Conservation (phyloP, 2,797 vertebrate species). For the Micropoecilia bifurca region DNA sequence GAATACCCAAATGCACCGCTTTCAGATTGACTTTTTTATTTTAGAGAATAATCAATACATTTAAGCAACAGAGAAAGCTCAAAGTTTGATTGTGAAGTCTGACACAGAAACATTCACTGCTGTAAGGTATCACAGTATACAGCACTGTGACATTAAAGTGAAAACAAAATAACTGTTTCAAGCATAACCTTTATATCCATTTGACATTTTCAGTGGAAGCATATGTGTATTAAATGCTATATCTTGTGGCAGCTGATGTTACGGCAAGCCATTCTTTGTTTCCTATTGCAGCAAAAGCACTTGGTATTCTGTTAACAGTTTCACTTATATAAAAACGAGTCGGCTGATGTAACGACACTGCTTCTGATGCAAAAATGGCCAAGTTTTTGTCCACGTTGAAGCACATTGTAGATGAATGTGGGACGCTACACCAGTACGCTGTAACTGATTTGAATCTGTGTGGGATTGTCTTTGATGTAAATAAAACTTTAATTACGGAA, state of each 20-base stretch:
- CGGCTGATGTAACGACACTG: neutral
- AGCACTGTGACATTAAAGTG: slow-evolving; percentile 20
- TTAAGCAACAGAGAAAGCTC: slow-evolving; percentile 21
- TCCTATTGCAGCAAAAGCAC: slow-evolving; percentile 2
- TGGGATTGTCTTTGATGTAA: slow-evolving; percentile 29
- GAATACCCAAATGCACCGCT: neutral
- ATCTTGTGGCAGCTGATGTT: slow-evolving; percentile 26
- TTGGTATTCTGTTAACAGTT: slow-evolving; percentile 9
- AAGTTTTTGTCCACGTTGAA: neutral
- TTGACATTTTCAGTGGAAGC: slow-evolving; percentile 32
- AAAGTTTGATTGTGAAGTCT: slow-evolving; percentile 17
- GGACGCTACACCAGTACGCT: neutral
- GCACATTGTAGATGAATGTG: slow-evolving; percentile 2
- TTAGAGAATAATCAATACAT: slow-evolving; percentile 23
- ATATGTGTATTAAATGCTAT: slow-evolving; percentile 23
- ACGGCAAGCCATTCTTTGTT: slow-evolving; percentile 1
- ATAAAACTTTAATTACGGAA: slow-evolving; percentile 32
- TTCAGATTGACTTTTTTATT: slow-evolving; percentile 20
- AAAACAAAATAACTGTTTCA: slow-evolving; percentile 30
- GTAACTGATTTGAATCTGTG: slow-evolving; percentile 8
- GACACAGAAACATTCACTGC: slow-evolving; percentile 4
- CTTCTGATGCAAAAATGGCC: neutral
- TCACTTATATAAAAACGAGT: neutral
- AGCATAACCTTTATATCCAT: slow-evolving; percentile 36
- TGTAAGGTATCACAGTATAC: neutral